Conservation (phyloP, 1,140 invertebrate genomes). For the Rhagoletis pomonella region DNA sequence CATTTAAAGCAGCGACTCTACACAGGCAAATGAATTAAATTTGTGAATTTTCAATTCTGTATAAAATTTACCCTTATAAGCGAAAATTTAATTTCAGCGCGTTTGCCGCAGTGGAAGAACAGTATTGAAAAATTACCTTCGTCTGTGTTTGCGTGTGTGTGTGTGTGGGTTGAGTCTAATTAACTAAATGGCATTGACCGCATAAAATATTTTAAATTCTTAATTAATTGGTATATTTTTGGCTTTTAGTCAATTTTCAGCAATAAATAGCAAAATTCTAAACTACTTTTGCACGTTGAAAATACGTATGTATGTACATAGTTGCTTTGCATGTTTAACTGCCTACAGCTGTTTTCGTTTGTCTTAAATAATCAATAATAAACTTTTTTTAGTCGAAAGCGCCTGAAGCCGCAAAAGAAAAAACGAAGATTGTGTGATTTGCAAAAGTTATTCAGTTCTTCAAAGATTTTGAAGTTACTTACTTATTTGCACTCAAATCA, state of each 20-base stretch:
- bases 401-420: neutral
- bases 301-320: neutral
- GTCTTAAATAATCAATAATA: constrained; percentile 19
- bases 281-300: neutral
- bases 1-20: constrained; percentile 12
- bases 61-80: too few relatives aligned
- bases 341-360: neutral
- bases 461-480: constrained; percentile 30
- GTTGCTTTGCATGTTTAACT: neutral
- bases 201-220: constrained; percentile 30
- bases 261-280: neutral
- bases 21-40: constrained; percentile 17
- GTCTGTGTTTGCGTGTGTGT: neutral
- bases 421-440: constrained; percentile 24
- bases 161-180: neutral
- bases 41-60: constrained; percentile 18
- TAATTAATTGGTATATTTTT: too few relatives aligned
- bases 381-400: constrained; percentile 15
- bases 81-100: constrained; percentile 11
- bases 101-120: neutral
- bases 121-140: neutral
- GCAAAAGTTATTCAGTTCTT: neutral
- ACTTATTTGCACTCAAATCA: neutral
- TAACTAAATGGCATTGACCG: constrained; percentile 34
- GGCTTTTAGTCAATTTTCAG: neutral